A percentile compares a stretch with the other conserved stretches of the same genome.
Evolutionary conservation across 2,797 vertebrate genomes (phyloP).

Genomic region (Pangasius larnaudii): DNA sequence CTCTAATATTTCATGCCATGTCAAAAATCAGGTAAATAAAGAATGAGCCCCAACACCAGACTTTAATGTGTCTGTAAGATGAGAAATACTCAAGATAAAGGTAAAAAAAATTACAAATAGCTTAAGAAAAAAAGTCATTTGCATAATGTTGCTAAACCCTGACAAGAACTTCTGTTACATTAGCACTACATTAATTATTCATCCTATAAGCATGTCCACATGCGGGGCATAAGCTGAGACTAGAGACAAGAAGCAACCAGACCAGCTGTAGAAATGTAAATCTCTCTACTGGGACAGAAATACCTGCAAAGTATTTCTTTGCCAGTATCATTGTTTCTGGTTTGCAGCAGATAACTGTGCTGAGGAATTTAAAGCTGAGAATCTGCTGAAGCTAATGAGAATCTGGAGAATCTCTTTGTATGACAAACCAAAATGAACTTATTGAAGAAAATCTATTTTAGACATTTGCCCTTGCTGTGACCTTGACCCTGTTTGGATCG

Average conservation of each 20-base stretch:
- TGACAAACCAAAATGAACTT: neutral
- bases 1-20: slow-evolving; percentile 29
- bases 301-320: neutral
- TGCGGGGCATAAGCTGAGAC: neutral
- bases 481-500: neutral
- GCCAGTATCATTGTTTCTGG: neutral
- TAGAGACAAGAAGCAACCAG: neutral
- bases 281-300: neutral
- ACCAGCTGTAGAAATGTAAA: neutral
- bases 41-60: neutral
- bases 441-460: neutral
- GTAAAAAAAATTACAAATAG: neutral
- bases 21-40: slow-evolving; percentile 25
- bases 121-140: neutral
- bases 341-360: neutral
- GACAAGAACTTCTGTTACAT: neutral
- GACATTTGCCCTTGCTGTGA: neutral
- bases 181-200: neutral
- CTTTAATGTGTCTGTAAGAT: neutral
- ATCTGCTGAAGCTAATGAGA: neutral
- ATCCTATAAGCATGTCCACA: neutral
- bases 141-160: neutral
- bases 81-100: neutral
- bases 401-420: neutral
- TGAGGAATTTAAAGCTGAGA: neutral